Evolutionary conservation across 2,888 invertebrate species (phyloP), one percentile per base, ranked within the genome.

Genomic region (Odontomyia ornata): DNA sequence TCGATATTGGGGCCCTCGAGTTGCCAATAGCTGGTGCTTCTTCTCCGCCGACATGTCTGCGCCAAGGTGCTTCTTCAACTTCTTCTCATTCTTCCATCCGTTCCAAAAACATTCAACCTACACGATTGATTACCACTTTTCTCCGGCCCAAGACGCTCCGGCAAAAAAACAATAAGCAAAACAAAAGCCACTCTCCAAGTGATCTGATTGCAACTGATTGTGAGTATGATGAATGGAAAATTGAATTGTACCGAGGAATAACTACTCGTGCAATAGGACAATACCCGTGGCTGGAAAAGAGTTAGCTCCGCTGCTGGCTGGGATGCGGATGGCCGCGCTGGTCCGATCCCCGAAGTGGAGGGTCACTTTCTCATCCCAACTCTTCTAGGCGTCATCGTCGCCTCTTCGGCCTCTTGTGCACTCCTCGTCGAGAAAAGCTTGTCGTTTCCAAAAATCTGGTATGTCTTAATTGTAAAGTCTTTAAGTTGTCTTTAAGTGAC

Each of bases 401-500:
- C 46, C 47, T 46, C 46, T 36, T 36, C 36, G n/a, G n/a, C n/a
- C n/a, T n/a, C n/a, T 67, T 43, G 15, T 67, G 21, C 57, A 73
- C 57, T 18, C 57, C 57, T 36, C 36, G 72, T 52, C 25, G 46
- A 25, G n/a, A 43, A 43, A 60, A 30, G 60, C 57, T 73, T 57
- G 57, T 64, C 46, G 28, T 60, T 75, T 64, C 75, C 46, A 75
- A 64, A 75, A 75, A 75, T 62, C 75, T 62, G 62, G 25, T 73
- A 73, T 57, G 73, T 73, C 73, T 73, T 73, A 73, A 75, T 75
- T 64, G 62, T 75, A 62, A 60, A 46, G 75, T 64, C 46, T 64
- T 75, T 47, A 75, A 64, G 62, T 62, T 75, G 64, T 75, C 62
- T 60, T 64, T 47, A 28, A 78, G 72, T 80, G 77, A 80, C 80